Conservation (phyloP, 2,888 invertebrate species). For the Caenorhabditis drosophilae region DNA sequence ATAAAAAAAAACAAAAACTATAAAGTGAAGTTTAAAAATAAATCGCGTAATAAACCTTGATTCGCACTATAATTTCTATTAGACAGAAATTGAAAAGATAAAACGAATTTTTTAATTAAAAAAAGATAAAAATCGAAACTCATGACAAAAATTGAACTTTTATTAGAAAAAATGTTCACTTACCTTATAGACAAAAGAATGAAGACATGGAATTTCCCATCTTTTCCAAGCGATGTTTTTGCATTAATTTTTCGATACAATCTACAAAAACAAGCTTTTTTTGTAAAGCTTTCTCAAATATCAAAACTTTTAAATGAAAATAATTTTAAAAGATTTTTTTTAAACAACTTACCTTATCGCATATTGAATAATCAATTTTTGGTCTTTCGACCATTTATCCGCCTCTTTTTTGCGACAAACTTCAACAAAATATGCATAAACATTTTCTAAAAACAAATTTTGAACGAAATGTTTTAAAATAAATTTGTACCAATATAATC, state of each 20-base stretch:
- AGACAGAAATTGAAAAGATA: no score
- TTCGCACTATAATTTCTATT: no score
- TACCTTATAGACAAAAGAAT: conserved; percentile 91
- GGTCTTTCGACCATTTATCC: conserved; percentile 65
- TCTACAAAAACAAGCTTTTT: no score
- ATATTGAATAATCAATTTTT: conserved; percentile 80
- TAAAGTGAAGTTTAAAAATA: no score
- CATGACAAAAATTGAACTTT: no score
- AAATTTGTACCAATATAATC: conserved; percentile 80
- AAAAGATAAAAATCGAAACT: no score
- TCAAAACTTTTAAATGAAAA: no score
- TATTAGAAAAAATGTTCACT: conserved; percentile 29
- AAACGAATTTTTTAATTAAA: no score
- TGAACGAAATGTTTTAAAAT: background rate
- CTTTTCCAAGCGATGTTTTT: conserved; percentile 88
- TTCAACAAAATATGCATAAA: conserved; percentile 61
- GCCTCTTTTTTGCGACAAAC: conserved; percentile 63
- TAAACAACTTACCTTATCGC: conserved; percentile 79
- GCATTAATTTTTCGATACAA: conserved; percentile 79
- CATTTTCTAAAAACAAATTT: conserved; percentile 48
- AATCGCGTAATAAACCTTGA: no score
- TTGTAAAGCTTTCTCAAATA: no score
- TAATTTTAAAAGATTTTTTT: no score
- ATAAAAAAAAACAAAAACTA: no score
- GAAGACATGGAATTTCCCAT: conserved; percentile 95